A percentile compares a stretch with the other conserved stretches of the same genome.
Evolutionary conservation across 2,113 vertebrate species (phyloP).

Genomic region (Notothenia coriiceps): DNA sequence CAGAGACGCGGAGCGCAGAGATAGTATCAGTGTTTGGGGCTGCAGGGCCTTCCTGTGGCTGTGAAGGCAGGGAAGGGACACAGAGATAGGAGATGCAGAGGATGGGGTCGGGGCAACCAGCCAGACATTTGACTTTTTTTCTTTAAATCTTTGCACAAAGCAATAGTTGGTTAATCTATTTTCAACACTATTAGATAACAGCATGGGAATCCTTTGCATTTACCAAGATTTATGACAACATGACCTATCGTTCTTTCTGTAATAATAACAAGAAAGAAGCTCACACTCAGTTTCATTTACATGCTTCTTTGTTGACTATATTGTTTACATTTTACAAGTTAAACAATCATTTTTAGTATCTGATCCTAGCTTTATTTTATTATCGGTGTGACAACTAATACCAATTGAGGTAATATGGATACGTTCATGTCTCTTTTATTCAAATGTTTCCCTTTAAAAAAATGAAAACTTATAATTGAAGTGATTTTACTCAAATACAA

Average conservation of each 20-base stretch:
- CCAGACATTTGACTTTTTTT: slow-evolving; percentile 27
- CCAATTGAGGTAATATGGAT: neutral
- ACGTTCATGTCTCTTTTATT: neutral
- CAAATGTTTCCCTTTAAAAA: neutral
- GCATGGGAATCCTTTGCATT: neutral
- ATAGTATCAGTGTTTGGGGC: slow-evolving; percentile 82
- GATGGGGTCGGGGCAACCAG: slow-evolving; percentile 43
- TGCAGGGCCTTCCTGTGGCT: slow-evolving; percentile 86
- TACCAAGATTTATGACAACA: neutral
- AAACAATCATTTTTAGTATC: no score
- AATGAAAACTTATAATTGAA: neutral
- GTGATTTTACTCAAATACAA: no score
- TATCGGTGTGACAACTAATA: neutral
- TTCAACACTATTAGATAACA: slow-evolving; percentile 8
- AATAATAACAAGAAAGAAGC: neutral
- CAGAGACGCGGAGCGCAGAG: slow-evolving; percentile 77
- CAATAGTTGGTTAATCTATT: neutral
- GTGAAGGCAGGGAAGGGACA: slow-evolving; percentile 75
- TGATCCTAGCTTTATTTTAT: neutral
- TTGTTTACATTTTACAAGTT: neutral
- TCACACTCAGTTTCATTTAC: neutral
- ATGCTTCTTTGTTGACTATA: neutral
- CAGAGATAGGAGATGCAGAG: slow-evolving; percentile 72
- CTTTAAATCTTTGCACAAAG: neutral
- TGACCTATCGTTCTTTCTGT: neutral